Evolutionary conservation across 2,888 invertebrate genomes (phyloP).

Genomic region (Erpobdella octoculata): DNA sequence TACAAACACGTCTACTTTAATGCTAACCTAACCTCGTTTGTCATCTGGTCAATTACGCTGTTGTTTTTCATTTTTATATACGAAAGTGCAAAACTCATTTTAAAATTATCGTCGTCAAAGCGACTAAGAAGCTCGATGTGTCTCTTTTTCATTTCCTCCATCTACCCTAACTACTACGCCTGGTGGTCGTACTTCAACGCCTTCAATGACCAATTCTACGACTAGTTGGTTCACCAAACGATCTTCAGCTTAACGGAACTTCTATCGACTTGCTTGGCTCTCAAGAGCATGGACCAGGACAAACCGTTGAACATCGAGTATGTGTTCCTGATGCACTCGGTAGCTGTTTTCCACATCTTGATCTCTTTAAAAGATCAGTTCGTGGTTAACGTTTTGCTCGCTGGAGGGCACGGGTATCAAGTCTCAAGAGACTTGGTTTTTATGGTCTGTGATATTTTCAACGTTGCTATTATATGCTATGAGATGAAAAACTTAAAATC

Average conservation of each 20-base stretch:
- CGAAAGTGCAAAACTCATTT: slow-evolving; percentile 32
- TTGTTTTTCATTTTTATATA: slow-evolving; percentile 31
- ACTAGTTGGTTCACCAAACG: slow-evolving; percentile 36
- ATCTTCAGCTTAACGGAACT: slow-evolving; percentile 37
- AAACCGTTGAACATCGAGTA: slow-evolving; percentile 47
- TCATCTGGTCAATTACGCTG: slow-evolving; percentile 35
- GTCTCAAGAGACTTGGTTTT: slow-evolving; percentile 62
- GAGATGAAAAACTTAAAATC: too few species aligned
- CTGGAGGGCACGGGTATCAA: slow-evolving; percentile 56
- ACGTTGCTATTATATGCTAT: too few species aligned
- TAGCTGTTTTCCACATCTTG: slow-evolving; percentile 35
- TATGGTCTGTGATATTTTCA: slow-evolving; percentile 62
- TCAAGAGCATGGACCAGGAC: slow-evolving; percentile 26
- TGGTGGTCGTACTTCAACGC: slow-evolving; percentile 39
- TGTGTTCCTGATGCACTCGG: slow-evolving; percentile 29
- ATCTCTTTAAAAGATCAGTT: slow-evolving; percentile 36
- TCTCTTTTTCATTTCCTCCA: slow-evolving; percentile 26
- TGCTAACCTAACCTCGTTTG: slow-evolving; percentile 32
- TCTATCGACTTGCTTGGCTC: slow-evolving; percentile 30
- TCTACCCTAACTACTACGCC: slow-evolving; percentile 39
- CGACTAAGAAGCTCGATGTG: slow-evolving; percentile 27
- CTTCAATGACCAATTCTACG: slow-evolving; percentile 37
- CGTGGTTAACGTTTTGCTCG: slow-evolving; percentile 30
- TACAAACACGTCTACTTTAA: slow-evolving; percentile 39
- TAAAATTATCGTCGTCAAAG: neutral